Conservation (phyloP, 1,140 invertebrate genomes). For the Anoplolepis gracilipes region DNA sequence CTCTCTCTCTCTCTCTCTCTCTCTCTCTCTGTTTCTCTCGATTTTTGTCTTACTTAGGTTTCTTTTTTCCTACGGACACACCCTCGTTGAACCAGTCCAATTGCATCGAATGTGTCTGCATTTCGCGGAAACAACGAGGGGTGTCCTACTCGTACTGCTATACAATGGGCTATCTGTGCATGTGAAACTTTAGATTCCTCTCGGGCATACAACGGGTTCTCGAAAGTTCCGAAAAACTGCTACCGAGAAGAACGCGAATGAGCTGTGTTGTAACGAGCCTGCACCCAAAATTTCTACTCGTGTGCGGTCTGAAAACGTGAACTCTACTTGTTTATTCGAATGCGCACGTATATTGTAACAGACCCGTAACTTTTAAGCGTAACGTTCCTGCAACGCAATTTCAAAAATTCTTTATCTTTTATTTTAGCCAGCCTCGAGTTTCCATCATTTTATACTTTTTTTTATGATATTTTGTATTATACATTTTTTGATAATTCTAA, state of each 20-base stretch:
- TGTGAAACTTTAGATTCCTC: not conserved
- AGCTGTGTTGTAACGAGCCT: not conserved
- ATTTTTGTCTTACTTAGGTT: not conserved
- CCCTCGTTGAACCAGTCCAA: not conserved
- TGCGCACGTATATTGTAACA: not conserved
- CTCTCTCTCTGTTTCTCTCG: not conserved
- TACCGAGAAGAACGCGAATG: not conserved
- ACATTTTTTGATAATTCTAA: too few relatives aligned
- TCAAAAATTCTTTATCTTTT: not conserved
- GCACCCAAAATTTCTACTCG: constrained; percentile 1
- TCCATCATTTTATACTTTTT: not conserved
- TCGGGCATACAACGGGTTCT: not conserved
- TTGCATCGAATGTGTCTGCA: constrained; percentile 4
- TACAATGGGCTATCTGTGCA: constrained; percentile 24
- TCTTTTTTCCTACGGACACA: not conserved
- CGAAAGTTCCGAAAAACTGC: constrained; percentile 13
- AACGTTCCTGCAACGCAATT: not conserved
- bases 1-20: not conserved
- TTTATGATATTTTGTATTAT: too few relatives aligned
- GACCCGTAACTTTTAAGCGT: not conserved
- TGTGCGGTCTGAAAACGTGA: not conserved
- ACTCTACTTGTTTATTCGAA: constrained; percentile 20
- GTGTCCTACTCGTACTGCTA: not conserved
- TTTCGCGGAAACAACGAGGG: not conserved
- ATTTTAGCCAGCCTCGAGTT: not conserved